Evolutionary conservation across 2,113 vertebrate genomes (phyloP).

Genomic region (Sinosuthora webbiana): DNA sequence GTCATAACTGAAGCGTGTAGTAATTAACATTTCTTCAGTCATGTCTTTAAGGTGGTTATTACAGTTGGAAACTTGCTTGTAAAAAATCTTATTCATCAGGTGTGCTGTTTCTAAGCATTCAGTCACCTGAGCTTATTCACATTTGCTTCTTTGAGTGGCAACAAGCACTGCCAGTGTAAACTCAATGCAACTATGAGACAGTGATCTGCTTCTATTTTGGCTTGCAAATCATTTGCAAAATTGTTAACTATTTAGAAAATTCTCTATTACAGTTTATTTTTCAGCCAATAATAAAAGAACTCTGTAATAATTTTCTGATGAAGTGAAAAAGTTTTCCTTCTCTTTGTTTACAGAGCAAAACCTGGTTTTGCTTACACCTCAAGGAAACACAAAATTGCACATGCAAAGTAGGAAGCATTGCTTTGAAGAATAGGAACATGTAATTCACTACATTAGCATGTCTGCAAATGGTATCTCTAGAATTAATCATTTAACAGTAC

Average conservation of each 20-base stretch:
- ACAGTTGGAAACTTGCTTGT: background rate
- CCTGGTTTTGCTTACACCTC: background rate
- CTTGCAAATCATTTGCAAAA: background rate
- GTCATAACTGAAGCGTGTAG: background rate
- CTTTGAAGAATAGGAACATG: background rate
- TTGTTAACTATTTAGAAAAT: background rate
- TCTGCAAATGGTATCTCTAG: background rate
- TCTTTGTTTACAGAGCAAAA: background rate
- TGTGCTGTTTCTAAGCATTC: background rate
- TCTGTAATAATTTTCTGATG: background rate
- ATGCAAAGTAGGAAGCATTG: background rate
- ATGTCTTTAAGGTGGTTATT: background rate
- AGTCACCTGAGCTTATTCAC: background rate
- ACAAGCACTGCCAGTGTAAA: background rate
- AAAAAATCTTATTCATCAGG: background rate
- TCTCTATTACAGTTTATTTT: background rate
- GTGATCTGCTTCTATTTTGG: background rate
- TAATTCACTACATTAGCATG: background rate
- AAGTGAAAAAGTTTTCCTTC: background rate
- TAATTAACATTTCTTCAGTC: slow-evolving; percentile 10
- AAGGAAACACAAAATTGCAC: background rate
- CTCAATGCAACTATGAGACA: background rate
- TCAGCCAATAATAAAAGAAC: background rate
- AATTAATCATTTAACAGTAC: background rate
- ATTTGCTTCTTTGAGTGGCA: background rate